Evolutionary conservation across 1,140 invertebrate species (phyloP).

Genomic region (Zaprionus lachaisei): DNA sequence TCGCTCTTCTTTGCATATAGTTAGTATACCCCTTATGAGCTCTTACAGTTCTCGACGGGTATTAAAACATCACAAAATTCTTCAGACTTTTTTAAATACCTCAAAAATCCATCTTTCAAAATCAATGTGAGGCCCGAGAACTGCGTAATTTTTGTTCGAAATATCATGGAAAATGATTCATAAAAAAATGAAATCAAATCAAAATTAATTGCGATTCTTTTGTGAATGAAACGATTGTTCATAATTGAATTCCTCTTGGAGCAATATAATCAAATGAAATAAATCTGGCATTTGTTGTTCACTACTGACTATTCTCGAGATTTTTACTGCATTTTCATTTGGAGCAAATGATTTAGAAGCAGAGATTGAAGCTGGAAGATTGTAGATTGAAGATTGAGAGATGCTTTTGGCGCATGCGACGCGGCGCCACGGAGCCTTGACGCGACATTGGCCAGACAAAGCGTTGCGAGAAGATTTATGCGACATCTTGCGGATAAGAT

Average conservation of each 20-base stretch:
- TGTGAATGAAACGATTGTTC: slow-evolving; percentile 3
- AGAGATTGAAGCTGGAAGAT: background rate
- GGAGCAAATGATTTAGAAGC: slow-evolving; percentile 17
- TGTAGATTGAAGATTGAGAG: background rate
- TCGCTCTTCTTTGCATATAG: too few species aligned
- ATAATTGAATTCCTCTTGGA: slow-evolving; percentile 12
- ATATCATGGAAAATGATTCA: background rate
- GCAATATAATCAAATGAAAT: slow-evolving; percentile 16
- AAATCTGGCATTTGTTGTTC: background rate
- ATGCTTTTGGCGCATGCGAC: slow-evolving; percentile 22
- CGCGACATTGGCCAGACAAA: slow-evolving; percentile 26
- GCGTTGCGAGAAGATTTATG: slow-evolving; percentile 37
- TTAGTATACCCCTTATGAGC: too few species aligned
- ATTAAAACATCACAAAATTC: background rate
- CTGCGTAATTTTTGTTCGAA: slow-evolving; percentile 17
- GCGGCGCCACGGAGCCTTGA: slow-evolving; percentile 1
- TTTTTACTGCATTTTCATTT: slow-evolving; percentile 20
- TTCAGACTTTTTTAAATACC: background rate
- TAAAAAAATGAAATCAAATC: background rate
- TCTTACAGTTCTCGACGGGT: too few species aligned
- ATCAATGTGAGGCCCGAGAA: background rate
- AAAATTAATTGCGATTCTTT: slow-evolving; percentile 2
- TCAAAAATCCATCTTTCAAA: slow-evolving; percentile 9
- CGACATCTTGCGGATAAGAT: slow-evolving; percentile 40
- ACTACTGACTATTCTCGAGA: slow-evolving; percentile 3